Conservation (phyloP, 2,797 vertebrate species). For the Rachycentron canadum region DNA sequence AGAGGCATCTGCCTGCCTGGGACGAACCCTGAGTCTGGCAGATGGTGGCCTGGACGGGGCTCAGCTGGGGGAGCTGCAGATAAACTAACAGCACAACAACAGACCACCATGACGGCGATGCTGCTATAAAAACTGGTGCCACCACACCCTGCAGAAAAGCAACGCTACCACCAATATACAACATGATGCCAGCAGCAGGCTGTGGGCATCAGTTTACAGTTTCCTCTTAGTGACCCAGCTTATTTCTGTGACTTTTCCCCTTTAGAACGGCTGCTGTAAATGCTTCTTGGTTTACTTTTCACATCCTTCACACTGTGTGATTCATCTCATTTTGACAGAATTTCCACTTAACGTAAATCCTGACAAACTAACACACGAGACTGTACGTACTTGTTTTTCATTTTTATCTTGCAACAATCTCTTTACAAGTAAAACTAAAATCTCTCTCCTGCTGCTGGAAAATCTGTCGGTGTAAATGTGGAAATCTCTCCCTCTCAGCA, state of each 20-base stretch:
- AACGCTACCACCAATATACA: conserved; percentile 15
- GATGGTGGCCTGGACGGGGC: not conserved
- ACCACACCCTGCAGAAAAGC: conserved; percentile 57
- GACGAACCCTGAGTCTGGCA: conserved; percentile 68
- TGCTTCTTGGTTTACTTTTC: not conserved
- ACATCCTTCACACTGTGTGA: conserved; percentile 21
- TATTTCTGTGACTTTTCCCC: conserved; percentile 1
- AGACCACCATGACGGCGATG: conserved; percentile 8
- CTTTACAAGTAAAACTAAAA: not conserved
- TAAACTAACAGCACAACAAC: conserved; percentile 69
- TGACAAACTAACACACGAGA: not conserved
- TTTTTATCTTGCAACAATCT: conserved; percentile 20
- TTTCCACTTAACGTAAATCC: not conserved
- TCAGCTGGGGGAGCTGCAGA: conserved; percentile 53
- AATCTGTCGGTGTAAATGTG: conserved; percentile 6
- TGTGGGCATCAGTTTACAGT: conserved; percentile 14
- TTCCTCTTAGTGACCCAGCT: not conserved
- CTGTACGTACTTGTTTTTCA: conserved; percentile 5
- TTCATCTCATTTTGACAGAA: conserved; percentile 22
- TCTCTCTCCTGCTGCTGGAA: not conserved
- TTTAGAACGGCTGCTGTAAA: not conserved
- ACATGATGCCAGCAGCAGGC: conserved; percentile 72
- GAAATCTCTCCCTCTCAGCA: conserved; percentile 9
- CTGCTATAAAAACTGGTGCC: conserved; percentile 27
- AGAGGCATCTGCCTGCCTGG: conserved; percentile 80